Evolutionary conservation across 2,113 vertebrate species (phyloP).

Genomic region (Pachyramphus minor): DNA sequence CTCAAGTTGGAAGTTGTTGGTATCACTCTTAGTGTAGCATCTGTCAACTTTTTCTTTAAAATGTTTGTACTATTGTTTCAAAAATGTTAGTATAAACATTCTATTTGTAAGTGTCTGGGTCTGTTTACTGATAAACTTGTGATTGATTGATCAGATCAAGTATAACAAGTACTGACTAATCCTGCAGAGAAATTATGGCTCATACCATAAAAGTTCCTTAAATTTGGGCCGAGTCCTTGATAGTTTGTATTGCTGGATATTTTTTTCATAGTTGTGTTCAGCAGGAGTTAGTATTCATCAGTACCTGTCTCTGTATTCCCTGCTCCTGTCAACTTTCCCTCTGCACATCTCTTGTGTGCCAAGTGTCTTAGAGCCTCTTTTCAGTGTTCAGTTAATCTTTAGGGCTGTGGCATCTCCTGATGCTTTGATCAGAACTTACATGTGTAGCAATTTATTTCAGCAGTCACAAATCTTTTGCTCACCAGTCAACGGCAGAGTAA

Average conservation of each 20-base stretch:
- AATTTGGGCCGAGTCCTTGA: not conserved
- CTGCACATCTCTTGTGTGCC: not conserved
- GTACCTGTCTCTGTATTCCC: not conserved
- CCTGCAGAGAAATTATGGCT: not conserved
- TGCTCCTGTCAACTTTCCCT: not conserved
- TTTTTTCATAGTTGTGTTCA: not conserved
- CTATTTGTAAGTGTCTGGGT: not conserved
- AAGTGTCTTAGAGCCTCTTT: not conserved
- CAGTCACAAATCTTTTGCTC: not conserved
- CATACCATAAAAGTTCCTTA: not conserved
- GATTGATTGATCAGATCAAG: not conserved
- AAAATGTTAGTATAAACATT: not conserved
- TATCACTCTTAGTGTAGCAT: not conserved
- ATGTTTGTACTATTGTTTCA: not conserved
- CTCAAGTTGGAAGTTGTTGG: not conserved
- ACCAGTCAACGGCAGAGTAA: not conserved
- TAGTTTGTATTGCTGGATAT: not conserved
- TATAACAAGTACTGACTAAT: not conserved
- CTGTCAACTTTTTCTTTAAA: not conserved
- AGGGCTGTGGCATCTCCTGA: not conserved
- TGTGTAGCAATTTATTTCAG: not conserved
- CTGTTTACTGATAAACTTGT: not conserved
- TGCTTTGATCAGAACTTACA: not conserved
- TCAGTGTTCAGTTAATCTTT: not conserved
- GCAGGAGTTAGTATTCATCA: not conserved